phyloP scores from a whole-genome alignment of 1,140 invertebrate genomes.

The fruit fly (Drosophila melanogaster) region DNA sequence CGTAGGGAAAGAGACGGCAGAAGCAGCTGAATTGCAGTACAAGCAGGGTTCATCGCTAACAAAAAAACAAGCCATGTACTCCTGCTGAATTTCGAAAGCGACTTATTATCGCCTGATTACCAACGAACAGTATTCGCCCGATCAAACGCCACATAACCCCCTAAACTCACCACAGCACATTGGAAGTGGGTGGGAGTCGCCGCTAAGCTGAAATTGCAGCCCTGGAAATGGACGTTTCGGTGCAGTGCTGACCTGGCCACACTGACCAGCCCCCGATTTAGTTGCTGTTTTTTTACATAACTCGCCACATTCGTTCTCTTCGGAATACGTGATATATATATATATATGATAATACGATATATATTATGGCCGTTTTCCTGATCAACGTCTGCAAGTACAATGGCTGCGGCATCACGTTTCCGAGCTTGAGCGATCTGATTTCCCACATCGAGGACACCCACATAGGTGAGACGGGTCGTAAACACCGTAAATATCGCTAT shows the following conservation, averaged over 20 bases:
- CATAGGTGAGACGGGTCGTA: conserved; percentile 87
- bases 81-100: conserved; percentile 23
- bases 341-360: conserved; percentile 8
- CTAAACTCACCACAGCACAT: not conserved
- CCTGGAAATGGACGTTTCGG: not conserved
- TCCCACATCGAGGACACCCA: conserved; percentile 94
- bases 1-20: conserved; percentile 1
- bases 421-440: conserved; percentile 91
- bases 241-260: conserved; percentile 8
- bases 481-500: conserved; percentile 24
- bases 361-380: conserved; percentile 92
- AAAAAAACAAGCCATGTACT: conserved; percentile 7
- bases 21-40: not conserved
- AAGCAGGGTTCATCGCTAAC: conserved; percentile 22
- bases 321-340: conserved; percentile 69
- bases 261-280: conserved; percentile 7
- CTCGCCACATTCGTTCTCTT: conserved; percentile 76
- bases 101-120: conserved; percentile 5
- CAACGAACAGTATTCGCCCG: conserved; percentile 63
- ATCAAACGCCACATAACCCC: conserved; percentile 61
- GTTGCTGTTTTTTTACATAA: conserved; percentile 43
- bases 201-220: conserved; percentile 1
- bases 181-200: not conserved
- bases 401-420: conserved; percentile 92
- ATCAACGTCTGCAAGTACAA: conserved; percentile 94